A percentile compares a stretch with the other conserved stretches of the same genome.
Conservation (phyloP, 1,140 invertebrate genomes). For the Conus ventricosus region DNA sequence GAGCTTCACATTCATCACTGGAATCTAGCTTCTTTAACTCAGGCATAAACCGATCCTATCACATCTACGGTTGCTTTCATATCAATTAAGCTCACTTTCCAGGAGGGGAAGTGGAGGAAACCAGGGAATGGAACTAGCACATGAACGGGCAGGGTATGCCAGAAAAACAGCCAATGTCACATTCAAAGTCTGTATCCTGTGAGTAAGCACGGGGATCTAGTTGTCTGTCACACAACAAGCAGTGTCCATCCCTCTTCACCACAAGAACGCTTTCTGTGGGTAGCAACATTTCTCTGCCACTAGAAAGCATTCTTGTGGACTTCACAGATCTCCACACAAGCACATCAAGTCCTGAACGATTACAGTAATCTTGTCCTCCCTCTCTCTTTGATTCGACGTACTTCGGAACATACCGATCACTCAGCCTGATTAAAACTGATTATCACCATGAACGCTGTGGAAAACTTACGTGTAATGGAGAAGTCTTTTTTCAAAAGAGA, state of each 20-base stretch:
- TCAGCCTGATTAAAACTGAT: no score
- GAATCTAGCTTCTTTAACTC: no score
- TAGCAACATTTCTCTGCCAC: background rate
- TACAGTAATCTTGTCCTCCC: background rate
- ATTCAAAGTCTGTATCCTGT: background rate
- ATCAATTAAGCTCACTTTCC: no score
- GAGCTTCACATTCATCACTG: no score
- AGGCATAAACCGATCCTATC: no score
- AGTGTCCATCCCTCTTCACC: background rate
- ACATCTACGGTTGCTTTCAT: no score
- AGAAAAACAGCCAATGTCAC: background rate
- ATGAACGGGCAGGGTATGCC: no score
- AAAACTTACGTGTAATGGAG: background rate
- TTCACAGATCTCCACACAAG: background rate
- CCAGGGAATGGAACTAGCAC: no score
- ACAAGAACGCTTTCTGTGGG: slow-evolving; percentile 1
- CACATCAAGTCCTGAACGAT: background rate
- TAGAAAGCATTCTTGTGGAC: background rate
- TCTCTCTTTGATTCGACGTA: background rate
- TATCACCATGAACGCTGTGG: background rate
- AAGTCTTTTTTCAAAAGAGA: background rate
- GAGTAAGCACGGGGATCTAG: background rate
- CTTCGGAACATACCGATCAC: no score
- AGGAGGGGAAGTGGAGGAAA: no score
- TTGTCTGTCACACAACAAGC: slow-evolving; percentile 13